phyloP scores from a whole-genome alignment of 2,113 vertebrate genomes.

The Pteropus alecto region DNA sequence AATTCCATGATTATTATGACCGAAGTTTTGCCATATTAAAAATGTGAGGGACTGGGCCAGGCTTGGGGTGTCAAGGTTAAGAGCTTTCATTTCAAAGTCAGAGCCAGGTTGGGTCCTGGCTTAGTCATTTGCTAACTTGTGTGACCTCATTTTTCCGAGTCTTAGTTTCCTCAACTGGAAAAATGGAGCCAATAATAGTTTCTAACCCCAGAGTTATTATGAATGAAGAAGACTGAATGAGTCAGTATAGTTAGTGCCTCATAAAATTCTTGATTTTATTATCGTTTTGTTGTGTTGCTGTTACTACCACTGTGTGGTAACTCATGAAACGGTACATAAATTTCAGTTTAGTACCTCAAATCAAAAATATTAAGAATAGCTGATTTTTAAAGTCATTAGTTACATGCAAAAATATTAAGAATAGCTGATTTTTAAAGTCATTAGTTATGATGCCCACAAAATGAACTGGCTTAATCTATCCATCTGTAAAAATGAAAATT shows the following conservation, averaged over 20 bases:
- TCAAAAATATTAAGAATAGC: not conserved
- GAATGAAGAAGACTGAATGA: not conserved
- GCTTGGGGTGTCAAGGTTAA: not conserved
- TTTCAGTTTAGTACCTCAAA: not conserved
- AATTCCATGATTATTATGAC: not conserved
- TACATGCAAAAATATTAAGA: not conserved
- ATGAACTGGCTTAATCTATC: slow-evolving; percentile 14
- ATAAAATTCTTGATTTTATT: not conserved
- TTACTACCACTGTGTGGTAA: not conserved
- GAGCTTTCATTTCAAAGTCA: not conserved
- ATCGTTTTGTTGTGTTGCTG: not conserved
- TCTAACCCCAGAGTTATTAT: not conserved
- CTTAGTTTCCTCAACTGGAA: not conserved
- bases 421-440: slow-evolving; percentile 1
- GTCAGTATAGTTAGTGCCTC: not conserved
- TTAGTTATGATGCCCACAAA: not conserved
- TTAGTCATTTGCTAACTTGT: not conserved
- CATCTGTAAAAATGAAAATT: slow-evolving; percentile 14
- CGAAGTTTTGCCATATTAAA: not conserved
- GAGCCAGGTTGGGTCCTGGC: not conserved
- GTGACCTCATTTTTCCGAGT: not conserved
- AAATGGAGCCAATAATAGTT: not conserved
- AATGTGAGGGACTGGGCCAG: not conserved
- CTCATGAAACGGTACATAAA: not conserved
- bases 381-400: slow-evolving; percentile 4